Evolutionary conservation across 2,888 invertebrate species (phyloP).

Genomic region (Rotaria socialis): DNA sequence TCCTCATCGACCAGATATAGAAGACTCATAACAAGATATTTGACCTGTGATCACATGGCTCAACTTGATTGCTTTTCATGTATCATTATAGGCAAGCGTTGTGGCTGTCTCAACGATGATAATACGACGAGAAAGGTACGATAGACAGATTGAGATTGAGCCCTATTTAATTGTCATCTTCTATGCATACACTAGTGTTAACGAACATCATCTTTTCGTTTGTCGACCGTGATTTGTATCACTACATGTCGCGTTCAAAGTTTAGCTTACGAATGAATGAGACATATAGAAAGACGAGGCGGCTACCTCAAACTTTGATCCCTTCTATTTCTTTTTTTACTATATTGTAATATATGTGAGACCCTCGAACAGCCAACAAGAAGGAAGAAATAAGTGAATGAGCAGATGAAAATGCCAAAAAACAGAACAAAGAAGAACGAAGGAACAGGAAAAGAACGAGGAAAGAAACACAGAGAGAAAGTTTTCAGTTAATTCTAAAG

Average conservation of each 20-base stretch:
- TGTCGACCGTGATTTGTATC: conserved; percentile 18
- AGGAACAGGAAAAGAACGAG: neutral
- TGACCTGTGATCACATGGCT: neutral
- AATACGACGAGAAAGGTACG: neutral
- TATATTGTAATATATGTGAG: neutral
- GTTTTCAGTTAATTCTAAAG: conserved; percentile 1
- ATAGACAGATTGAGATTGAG: conserved; percentile 25
- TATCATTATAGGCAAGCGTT: neutral
- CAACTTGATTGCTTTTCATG: conserved; percentile 10
- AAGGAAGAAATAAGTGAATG: conserved; percentile 10
- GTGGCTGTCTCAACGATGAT: neutral
- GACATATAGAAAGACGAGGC: neutral
- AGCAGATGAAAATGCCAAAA: conserved; percentile 13
- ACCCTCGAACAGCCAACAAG: neutral
- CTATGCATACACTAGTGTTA: conserved; percentile 16
- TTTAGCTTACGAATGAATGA: neutral
- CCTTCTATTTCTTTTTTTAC: neutral
- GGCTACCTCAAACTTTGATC: neutral
- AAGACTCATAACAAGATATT: neutral
- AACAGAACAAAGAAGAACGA: neutral
- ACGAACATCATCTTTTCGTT: conserved; percentile 21
- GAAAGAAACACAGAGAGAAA: neutral
- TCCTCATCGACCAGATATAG: neutral
- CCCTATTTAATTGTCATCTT: conserved; percentile 20
- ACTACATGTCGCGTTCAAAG: neutral